A percentile compares a stretch with the other conserved stretches of the same genome.
phyloP scores from a whole-genome alignment of 2,797 vertebrate genomes.

The Hoplostethus atlanticus region DNA sequence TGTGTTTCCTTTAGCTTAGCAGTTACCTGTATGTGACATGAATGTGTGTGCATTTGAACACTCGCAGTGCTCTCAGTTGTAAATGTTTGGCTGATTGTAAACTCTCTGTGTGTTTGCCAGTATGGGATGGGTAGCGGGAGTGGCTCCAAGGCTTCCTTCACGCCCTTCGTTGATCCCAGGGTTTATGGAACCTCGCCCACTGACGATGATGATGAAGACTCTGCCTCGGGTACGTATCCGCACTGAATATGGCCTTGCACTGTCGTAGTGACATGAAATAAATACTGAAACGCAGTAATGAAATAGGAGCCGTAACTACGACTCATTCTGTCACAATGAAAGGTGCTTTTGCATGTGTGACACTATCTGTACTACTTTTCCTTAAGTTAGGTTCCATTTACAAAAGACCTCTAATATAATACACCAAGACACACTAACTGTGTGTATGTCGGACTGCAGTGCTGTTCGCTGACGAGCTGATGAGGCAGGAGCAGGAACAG shows the following conservation, averaged over 20 bases:
- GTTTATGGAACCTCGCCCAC: conserved; percentile 98
- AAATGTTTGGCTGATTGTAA: not conserved
- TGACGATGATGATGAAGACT: conserved; percentile 90
- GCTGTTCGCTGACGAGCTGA: conserved; percentile 92
- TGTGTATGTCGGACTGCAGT: conserved; percentile 71
- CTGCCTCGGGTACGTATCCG: conserved; percentile 85
- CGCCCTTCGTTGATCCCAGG: conserved; percentile 95
- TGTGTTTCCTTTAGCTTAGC: conserved; percentile 38
- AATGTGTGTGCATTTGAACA: not conserved
- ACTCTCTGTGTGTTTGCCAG: conserved; percentile 72
- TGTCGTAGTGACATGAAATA: not conserved
- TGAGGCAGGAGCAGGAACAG: conserved; percentile 93
- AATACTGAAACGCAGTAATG: not conserved
- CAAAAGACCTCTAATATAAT: too few relatives aligned
- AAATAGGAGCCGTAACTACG: too few relatives aligned
- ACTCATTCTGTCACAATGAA: too few relatives aligned
- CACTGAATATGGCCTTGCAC: rapidly evolving
- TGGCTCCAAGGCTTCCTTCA: conserved; percentile 96
- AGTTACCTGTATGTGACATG: not conserved
- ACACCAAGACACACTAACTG: too few relatives aligned
- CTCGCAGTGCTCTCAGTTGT: too few relatives aligned
- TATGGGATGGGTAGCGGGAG: conserved; percentile 87
- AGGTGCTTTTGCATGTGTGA: too few relatives aligned
- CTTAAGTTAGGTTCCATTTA: too few relatives aligned
- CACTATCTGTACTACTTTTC: not conserved